phyloP scores from a whole-genome alignment of 2,113 vertebrate species.

The Channa argus region DNA sequence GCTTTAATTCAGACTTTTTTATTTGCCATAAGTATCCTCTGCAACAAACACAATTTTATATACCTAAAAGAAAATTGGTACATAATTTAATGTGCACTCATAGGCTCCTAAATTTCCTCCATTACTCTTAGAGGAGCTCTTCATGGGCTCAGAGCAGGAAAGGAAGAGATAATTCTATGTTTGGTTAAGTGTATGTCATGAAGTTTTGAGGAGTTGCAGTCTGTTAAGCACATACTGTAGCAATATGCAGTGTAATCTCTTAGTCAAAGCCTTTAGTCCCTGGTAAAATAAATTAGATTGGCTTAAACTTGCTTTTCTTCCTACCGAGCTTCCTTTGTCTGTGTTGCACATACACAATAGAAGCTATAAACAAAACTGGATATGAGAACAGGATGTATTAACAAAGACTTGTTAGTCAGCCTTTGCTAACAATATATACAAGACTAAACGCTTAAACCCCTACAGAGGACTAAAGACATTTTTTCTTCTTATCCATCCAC shows the following conservation, averaged over 20 bases:
- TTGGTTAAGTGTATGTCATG: slow-evolving; percentile 36
- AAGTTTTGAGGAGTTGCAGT: slow-evolving; percentile 7
- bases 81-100: slow-evolving; percentile 37
- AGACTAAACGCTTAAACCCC: slow-evolving; percentile 9
- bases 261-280: slow-evolving; percentile 27
- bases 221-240: slow-evolving; percentile 2
- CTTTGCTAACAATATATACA: slow-evolving; percentile 9
- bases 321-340: slow-evolving; percentile 3
- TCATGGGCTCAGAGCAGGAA: slow-evolving; percentile 2
- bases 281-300: slow-evolving; percentile 50
- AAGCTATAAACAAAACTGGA: slow-evolving; percentile 17
- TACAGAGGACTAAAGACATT: slow-evolving; percentile 20
- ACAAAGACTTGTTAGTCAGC: slow-evolving; percentile 22
- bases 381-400: slow-evolving; percentile 24
- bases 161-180: slow-evolving; percentile 33
- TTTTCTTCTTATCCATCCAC: slow-evolving; percentile 17
- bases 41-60: slow-evolving; percentile 26
- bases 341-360: slow-evolving; percentile 8
- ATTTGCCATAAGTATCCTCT: slow-evolving; percentile 30
- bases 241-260: slow-evolving; percentile 38
- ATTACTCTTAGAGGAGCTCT: slow-evolving; percentile 28
- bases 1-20: slow-evolving; percentile 19
- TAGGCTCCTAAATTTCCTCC: slow-evolving; percentile 16
- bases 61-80: not conserved
- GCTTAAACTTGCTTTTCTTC: slow-evolving; percentile 40